A percentile compares a stretch with the other conserved stretches of the same genome.
Evolutionary conservation across 2,113 vertebrate species (phyloP).

Genomic region (Channa maculata): DNA sequence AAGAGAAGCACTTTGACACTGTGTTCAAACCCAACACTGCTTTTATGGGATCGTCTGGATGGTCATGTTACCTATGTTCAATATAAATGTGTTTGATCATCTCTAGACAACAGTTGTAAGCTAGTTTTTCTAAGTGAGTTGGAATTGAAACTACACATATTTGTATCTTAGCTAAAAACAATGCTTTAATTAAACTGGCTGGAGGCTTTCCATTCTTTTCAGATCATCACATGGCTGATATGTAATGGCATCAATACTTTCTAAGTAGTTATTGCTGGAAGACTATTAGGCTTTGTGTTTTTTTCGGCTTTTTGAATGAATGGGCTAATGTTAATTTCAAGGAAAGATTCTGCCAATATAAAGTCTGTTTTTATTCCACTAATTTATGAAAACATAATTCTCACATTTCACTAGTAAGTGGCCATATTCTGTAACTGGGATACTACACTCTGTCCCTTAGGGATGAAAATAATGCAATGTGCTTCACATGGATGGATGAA

Average conservation of each 20-base stretch:
- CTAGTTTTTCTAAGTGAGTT: too few species aligned
- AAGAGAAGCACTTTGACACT: not conserved
- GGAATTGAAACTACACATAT: not conserved
- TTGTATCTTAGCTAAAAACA: not conserved
- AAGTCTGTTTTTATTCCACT: constrained; percentile 18
- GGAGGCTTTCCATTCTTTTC: not conserved
- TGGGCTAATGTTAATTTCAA: constrained; percentile 1
- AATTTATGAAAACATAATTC: constrained; percentile 9
- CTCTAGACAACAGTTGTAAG: too few species aligned
- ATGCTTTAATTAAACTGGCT: not conserved
- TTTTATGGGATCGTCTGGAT: too few species aligned
- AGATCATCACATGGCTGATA: not conserved
- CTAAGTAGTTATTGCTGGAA: not conserved
- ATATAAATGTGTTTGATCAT: not conserved
- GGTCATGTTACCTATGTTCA: too few species aligned
- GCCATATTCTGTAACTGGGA: not conserved
- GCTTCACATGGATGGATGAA: not conserved
- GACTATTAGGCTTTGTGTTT: too few species aligned
- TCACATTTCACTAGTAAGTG: not conserved
- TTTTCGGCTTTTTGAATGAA: not conserved
- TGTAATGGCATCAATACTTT: not conserved
- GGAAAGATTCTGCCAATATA: constrained; percentile 35
- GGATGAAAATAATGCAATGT: not conserved
- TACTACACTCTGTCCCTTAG: not conserved
- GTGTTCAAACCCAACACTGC: not conserved